phyloP scores from a whole-genome alignment of 2,797 vertebrate genomes.

The Cuculus canorus region DNA sequence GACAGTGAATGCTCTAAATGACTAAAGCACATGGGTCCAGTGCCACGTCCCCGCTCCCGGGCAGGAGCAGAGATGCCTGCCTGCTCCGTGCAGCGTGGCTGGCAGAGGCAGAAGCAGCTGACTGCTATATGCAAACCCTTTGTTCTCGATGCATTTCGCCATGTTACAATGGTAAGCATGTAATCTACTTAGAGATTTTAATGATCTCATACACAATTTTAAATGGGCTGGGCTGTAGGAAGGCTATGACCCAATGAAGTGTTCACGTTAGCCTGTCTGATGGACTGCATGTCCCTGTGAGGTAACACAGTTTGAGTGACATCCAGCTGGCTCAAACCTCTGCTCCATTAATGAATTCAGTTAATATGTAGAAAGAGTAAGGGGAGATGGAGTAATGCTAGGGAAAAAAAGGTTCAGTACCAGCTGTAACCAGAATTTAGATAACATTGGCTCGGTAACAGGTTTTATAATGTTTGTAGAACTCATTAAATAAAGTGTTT shows the following conservation, averaged over 20 bases:
- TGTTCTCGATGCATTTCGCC: not conserved
- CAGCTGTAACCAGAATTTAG: not conserved
- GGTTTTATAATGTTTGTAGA: not conserved
- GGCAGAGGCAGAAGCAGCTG: fast-evolving
- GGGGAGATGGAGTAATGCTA: not conserved
- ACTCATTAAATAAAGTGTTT: not conserved
- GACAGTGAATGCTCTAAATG: not conserved
- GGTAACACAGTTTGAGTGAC: not conserved
- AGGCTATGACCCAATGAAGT: not conserved
- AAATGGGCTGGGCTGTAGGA: not conserved
- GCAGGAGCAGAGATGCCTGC: not conserved
- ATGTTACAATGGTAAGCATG: not conserved
- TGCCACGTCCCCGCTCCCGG: not conserved
- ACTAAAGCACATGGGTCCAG: not conserved
- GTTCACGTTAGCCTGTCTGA: not conserved
- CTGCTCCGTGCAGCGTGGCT: fast-evolving
- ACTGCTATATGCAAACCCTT: not conserved
- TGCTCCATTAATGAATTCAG: not conserved
- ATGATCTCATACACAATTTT: not conserved
- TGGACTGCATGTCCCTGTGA: not conserved
- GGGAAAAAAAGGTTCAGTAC: fast-evolving
- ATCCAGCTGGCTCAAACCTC: not conserved
- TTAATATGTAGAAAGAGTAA: not conserved
- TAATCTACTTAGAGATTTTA: not conserved
- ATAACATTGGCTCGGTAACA: not conserved